Conservation (phyloP, 2,113 vertebrate species). For the Cebus imitator region DNA sequence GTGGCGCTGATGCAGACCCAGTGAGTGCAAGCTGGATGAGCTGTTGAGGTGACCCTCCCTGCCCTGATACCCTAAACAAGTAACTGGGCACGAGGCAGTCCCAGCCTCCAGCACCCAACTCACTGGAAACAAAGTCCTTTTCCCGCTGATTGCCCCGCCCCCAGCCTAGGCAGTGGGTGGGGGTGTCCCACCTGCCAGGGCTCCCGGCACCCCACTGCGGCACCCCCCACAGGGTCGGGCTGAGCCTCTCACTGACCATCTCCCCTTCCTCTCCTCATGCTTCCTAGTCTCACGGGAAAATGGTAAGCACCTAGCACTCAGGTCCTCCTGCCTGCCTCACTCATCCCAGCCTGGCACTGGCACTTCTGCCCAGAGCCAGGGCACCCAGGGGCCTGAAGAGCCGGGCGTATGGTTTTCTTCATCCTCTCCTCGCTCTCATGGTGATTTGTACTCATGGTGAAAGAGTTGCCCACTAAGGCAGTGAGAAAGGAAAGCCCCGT, state of each 20-base stretch:
- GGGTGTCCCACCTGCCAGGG: rapidly evolving
- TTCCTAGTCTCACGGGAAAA: slow-evolving; percentile 97
- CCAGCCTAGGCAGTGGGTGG: rapidly evolving
- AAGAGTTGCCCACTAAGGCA: rapidly evolving
- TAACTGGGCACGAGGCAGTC: background rate
- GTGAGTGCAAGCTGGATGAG: rapidly evolving
- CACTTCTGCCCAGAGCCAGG: background rate
- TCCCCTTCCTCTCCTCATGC: slow-evolving; percentile 86
- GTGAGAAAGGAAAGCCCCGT: rapidly evolving
- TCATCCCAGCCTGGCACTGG: rapidly evolving
- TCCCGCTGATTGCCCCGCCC: background rate
- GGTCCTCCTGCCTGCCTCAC: rapidly evolving
- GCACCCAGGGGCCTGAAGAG: background rate
- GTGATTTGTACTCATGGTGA: rapidly evolving
- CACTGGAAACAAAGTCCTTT: too few relatives aligned
- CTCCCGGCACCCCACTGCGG: rapidly evolving
- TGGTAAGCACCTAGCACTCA: slow-evolving; percentile 89
- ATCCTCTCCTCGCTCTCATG: rapidly evolving
- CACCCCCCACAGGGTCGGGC: background rate
- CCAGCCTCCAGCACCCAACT: background rate
- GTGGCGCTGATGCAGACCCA: background rate
- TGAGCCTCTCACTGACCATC: slow-evolving; percentile 5
- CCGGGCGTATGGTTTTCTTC: rapidly evolving
- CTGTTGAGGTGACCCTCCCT: rapidly evolving
- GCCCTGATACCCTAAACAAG: background rate